These are phyloP conservation scores for Copidosoma aretas DNA, from an alignment of 2,888 invertebrate species.

Conservation along the genomic window DNA sequence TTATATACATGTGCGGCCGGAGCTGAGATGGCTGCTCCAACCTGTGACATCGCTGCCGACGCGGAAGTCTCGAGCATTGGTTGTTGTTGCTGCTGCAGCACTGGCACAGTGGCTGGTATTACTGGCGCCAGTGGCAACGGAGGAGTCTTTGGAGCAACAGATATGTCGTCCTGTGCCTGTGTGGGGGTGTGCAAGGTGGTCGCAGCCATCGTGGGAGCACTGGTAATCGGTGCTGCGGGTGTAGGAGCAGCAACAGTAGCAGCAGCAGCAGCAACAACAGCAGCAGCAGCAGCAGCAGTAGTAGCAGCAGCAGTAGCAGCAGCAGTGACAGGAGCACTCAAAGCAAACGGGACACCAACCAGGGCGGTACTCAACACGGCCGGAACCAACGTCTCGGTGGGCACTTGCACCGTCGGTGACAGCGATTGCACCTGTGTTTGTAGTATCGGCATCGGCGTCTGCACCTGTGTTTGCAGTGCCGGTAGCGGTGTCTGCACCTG, in stretches of 20 bases:
- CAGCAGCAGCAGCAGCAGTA: too few relatives aligned
- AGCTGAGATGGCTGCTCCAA: slow-evolving; percentile 22
- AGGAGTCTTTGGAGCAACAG: slow-evolving; percentile 25
- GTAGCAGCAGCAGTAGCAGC: too few relatives aligned
- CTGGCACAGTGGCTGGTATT: neutral
- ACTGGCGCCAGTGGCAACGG: slow-evolving; percentile 22
- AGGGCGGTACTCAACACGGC: slow-evolving; percentile 40
- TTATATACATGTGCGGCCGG: slow-evolving; percentile 33
- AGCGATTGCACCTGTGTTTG: neutral
- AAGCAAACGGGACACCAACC: neutral
- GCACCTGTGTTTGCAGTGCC: neutral
- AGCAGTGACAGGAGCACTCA: too few relatives aligned
- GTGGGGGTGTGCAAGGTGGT: slow-evolving; percentile 4
- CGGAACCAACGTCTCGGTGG: neutral
- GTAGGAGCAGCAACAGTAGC: too few relatives aligned
- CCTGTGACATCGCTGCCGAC: slow-evolving; percentile 9
- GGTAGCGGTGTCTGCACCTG: neutral
- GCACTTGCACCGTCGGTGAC: neutral
- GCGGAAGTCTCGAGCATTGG: slow-evolving; percentile 14
- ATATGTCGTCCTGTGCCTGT: slow-evolving; percentile 3
- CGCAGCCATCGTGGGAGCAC: neutral
- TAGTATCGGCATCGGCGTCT: neutral
- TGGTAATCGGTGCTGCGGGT: too few relatives aligned
- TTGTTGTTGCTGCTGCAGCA: slow-evolving; percentile 14
- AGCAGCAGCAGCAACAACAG: too few relatives aligned